Evolutionary conservation across 2,888 invertebrate species (phyloP).

Genomic region (Acleris cristana): DNA sequence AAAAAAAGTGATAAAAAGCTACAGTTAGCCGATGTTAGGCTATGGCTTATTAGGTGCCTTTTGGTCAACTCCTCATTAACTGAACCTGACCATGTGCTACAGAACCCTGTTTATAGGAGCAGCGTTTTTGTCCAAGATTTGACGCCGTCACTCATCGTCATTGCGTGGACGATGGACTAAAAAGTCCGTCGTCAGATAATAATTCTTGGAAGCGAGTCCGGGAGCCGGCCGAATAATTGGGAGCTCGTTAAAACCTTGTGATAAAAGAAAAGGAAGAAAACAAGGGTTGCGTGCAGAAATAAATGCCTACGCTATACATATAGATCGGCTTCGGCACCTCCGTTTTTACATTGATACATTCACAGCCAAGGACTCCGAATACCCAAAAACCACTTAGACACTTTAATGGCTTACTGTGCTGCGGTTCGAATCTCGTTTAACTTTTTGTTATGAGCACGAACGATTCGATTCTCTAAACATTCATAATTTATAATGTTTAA

Average conservation of each 20-base stretch:
- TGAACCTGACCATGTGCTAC: no score
- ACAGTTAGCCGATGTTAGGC: no score
- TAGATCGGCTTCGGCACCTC: background rate
- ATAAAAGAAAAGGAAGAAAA: slow-evolving; percentile 15
- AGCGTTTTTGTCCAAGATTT: background rate
- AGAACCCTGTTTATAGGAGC: background rate
- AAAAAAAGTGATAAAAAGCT: no score
- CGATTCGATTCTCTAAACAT: no score
- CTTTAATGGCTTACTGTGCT: no score
- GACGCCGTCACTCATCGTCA: slow-evolving; percentile 2
- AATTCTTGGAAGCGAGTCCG: slow-evolving; percentile 16
- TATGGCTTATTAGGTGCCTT: no score
- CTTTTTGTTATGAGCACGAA: no score
- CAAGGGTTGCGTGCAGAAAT: slow-evolving; percentile 8
- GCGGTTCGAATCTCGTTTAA: no score
- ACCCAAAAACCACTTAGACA: no score
- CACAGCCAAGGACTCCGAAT: no score
- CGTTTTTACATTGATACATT: background rate
- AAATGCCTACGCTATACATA: background rate
- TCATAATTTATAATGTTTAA: no score
- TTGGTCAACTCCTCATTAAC: no score
- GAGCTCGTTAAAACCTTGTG: slow-evolving; percentile 15
- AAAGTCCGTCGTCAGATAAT: slow-evolving; percentile 11
- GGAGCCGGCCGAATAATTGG: slow-evolving; percentile 19
- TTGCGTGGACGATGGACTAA: background rate